Evolutionary conservation across 2,797 vertebrate genomes (phyloP), one percentile per base, ranked within the genome.

Genomic region (Chaunax sp.): DNA sequence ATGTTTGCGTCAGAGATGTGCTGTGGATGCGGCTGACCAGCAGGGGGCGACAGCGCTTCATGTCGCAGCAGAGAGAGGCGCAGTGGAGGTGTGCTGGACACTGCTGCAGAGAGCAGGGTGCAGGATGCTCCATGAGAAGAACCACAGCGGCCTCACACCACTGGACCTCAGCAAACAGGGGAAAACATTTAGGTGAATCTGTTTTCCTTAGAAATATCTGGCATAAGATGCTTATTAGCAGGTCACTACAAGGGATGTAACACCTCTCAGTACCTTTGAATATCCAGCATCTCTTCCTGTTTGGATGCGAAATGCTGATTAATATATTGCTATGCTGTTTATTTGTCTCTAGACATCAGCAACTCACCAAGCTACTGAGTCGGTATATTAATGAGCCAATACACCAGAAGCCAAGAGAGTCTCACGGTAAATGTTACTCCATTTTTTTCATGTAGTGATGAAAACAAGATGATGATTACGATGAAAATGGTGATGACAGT

Each of bases 1-100:
- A 28, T 37, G 13, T 63, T 66, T 87, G 57, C 72, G 49, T 47
- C 79, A 95, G 94, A 86, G 94, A 75, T 94, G 94, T 85, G 59
- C 59, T 40, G 88, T 88, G 45, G 88, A 92, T 6, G 88, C 92
- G 33, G 79, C 87, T 25, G 94, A 95, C 90, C 91, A 92, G 68
- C 84, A 93, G 92, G 94, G 94, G 28, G 90, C 86, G 30, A 94
- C 94, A 23, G 90, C 93, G 11, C 86, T 95, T 64, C 95, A 95
- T 0, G 86, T 94, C 16, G 94, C 94, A 56, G 93, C 94, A 69
- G 93, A 94, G 80, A 85, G 90, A 60, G 95, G 94, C 0, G 87
- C 83, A 15, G 81, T 92, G 25, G 92, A 94, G 80, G 90, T 95
- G 56, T 92, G 94, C 81, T 95, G 94, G 94, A 84, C 90, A 6